Base-by-base conservation (phyloP, 2,888 invertebrate species). In the Stramonita haemastoma region DNA sequence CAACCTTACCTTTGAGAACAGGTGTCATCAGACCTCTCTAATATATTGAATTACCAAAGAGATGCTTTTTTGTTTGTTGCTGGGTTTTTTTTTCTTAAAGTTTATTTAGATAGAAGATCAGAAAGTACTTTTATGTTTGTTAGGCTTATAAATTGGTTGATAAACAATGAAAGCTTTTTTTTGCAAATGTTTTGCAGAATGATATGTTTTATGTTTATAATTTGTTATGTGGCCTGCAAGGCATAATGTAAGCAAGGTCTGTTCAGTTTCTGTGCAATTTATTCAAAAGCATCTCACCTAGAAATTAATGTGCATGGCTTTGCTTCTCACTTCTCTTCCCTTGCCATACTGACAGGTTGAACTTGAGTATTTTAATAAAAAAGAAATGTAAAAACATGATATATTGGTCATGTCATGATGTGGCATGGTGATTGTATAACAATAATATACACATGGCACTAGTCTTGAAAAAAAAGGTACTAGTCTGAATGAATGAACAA, bases 321-420 rank as follows among this genome's bases (percentile, higher is more conserved):
- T 83, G 19, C 36, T 83, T 83, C 36, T 46, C 22, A 22, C 32
- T 46, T 36, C 36, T 26, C 22, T 83, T 83, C 6, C 5, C 22
- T 83, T 36, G 46, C 36, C 81, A 46, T 83, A 83, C 81, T 22
- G 11, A 83, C 81, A 83, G 81, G 81, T 46, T 46, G 36, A 83
- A 36, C 81, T 83, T 83, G 81, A 36, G 81, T 83, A 46, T 46
- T 83, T 83, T 83, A 83, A 83, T 83, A 83, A 83, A 83, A 13
- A 26, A 26, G 26, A 46, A 36, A 26, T 36, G 36, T 46, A 34
- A 17, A 66, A 17, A 66, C 66, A 22, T 19, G 19, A 15, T 60
- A 15, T 46, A 46, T 46, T 46, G 46, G 46, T 46, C 46, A 46
- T 66, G 66, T 66, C 1, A 26, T 66, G 66, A 66, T 83, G 81